Conservation (phyloP, 2,888 invertebrate species). For the Gnatocerus cornutus region DNA sequence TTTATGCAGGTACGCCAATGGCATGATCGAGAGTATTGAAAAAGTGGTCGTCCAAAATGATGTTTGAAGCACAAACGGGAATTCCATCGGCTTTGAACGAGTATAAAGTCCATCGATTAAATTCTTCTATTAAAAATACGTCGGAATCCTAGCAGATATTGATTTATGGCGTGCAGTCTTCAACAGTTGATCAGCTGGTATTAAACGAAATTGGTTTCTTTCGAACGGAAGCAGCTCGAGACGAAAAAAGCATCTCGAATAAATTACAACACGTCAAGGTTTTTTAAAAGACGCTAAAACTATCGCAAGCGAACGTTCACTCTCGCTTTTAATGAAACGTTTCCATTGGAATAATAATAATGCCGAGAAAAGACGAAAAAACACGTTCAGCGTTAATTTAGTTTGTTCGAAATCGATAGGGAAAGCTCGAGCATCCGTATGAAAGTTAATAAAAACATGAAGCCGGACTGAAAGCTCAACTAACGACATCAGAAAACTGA, state of each 20-base stretch:
- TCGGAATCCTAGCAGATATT: constrained; percentile 48
- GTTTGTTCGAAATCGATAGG: constrained; percentile 24
- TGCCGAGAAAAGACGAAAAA: constrained; percentile 10
- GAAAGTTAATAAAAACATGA: constrained; percentile 43
- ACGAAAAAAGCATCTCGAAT: constrained; percentile 47
- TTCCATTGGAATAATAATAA: constrained; percentile 22
- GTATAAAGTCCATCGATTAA: constrained; percentile 42
- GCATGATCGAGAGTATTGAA: constrained; percentile 7
- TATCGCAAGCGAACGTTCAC: constrained; percentile 17
- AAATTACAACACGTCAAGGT: constrained; percentile 46
- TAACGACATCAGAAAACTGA: constrained; percentile 47
- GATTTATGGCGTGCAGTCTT: constrained; percentile 50
- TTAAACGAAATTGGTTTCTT: constrained; percentile 53
- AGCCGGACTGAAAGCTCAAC: constrained; percentile 35
- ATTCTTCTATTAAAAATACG: constrained; percentile 50
- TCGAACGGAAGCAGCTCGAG: constrained; percentile 46
- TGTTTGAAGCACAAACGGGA: constrained; percentile 16
- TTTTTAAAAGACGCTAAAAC: constrained; percentile 15
- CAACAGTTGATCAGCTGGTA: constrained; percentile 51
- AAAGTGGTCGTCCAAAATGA: constrained; percentile 5
- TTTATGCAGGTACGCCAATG: constrained; percentile 6
- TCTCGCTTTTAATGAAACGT: constrained; percentile 17
- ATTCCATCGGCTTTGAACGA: constrained; percentile 26
- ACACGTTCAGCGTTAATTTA: constrained; percentile 15
- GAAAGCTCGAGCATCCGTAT: constrained; percentile 32